These are phyloP conservation scores for Cricetomys ansorgei DNA, from an alignment of 2,113 vertebrate species.

Conservation along the genomic window DNA sequence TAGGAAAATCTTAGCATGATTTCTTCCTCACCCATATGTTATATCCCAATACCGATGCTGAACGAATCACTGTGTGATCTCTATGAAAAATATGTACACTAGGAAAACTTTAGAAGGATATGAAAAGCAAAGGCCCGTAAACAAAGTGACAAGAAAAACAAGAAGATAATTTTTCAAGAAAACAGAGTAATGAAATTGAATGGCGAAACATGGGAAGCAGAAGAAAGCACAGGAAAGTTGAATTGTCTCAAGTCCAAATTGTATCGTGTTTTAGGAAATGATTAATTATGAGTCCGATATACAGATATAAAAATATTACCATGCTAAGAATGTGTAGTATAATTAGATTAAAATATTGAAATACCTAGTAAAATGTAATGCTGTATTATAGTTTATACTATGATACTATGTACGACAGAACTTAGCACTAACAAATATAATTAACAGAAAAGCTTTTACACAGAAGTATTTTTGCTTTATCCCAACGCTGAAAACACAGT, in stretches of 20 bases:
- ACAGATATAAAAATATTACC: background rate
- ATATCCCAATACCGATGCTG: background rate
- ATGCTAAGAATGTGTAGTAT: background rate
- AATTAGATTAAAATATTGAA: slow-evolving; percentile 12
- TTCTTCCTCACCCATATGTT: background rate
- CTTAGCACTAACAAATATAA: background rate
- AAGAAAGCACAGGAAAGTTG: background rate
- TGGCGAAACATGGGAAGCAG: background rate
- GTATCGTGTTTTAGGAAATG: slow-evolving; percentile 3
- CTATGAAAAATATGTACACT: background rate
- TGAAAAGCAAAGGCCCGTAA: slow-evolving; percentile 1
- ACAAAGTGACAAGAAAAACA: background rate
- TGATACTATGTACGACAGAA: background rate
- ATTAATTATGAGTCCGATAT: background rate
- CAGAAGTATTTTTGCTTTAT: background rate
- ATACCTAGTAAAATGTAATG: background rate
- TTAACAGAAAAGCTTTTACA: slow-evolving; percentile 25
- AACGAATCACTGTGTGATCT: background rate
- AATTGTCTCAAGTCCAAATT: background rate
- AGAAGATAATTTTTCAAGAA: background rate
- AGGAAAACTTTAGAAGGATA: background rate
- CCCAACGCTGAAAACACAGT: background rate
- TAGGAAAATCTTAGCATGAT: slow-evolving; percentile 4
- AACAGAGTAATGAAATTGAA: background rate
- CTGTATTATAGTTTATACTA: background rate